Base-by-base conservation (phyloP, 2,113 vertebrate species). In the Asarcornis scutulata region DNA sequence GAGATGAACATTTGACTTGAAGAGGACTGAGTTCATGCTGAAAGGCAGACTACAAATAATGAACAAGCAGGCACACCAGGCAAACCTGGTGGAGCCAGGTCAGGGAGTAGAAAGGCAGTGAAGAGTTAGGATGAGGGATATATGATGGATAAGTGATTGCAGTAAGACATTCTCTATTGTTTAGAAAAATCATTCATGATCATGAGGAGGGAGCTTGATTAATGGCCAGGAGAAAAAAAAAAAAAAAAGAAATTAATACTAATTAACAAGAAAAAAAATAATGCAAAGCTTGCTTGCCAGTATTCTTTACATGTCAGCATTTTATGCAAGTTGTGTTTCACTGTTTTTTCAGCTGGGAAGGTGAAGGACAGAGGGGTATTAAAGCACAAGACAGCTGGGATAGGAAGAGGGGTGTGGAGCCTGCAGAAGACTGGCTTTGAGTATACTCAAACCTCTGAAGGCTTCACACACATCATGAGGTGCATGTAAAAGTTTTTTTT, bases 1-100 rank as follows among this genome's bases (percentile, higher is more conserved):
- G 8, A 59, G n/a, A 6, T 14, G 16, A 75, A 71, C 22, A 32
- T 34, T 11, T 76, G 48, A 48, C 0, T 0, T 56, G 66, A 64
- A 71, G 9, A 86, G 25, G 18, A 55, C 7, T 66, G 50, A 73
- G 6, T 32, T 71, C 38, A 29, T 72, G 46, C 34, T 82, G 44
- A 60, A 89, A 91, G 32, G 7, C 16, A 59, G 9, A 20, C 27
- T 50, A 83, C 36, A 46, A 93, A n/a, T 2, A 22, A n/a, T 0
- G 2, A 82, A 27, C 26, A 92, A 89, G 58, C 17, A 56, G 13
- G 13, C 7, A 27, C 42, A 64, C 5, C 0, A 2, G 21, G 17
- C 48, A 87, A 58, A 60, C 3, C 12, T 59, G 16, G 7, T 7
- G 25, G 4, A 78, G 26, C 34, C 21, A 64, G 14, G 6, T 80